Percentiles rank a stretch among this genome's conserved stretches.
Evolutionary conservation across 2,797 vertebrate genomes (phyloP).

Genomic region (Trichosurus vulpecula): DNA sequence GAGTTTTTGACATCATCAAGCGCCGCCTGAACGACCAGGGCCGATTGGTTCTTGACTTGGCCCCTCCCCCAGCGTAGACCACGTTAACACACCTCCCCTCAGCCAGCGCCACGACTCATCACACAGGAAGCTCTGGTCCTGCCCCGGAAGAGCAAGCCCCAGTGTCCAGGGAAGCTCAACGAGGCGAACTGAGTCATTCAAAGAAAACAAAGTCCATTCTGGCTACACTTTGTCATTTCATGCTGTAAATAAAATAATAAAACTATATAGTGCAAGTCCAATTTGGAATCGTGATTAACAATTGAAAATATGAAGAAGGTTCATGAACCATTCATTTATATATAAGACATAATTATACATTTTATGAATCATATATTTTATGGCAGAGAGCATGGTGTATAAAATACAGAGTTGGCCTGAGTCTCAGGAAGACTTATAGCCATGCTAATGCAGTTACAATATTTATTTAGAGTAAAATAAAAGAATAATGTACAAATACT

Average conservation of each 20-base stretch:
- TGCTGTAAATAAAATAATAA: background rate
- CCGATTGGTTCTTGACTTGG: too few species aligned
- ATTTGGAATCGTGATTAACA: background rate
- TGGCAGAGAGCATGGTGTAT: background rate
- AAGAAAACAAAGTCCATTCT: too few species aligned
- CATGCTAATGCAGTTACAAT: background rate
- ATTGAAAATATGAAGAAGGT: background rate
- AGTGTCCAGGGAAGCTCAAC: too few species aligned
- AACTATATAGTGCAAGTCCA: background rate
- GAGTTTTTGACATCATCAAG: too few species aligned
- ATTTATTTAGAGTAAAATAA: constrained; percentile 7
- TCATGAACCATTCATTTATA: background rate
- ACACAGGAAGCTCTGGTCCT: too few species aligned
- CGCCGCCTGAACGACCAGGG: too few species aligned
- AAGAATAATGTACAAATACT: background rate
- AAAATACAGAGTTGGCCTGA: background rate
- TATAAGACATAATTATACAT: background rate
- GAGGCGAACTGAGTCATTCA: too few species aligned
- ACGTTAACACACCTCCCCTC: too few species aligned
- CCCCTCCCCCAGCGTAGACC: too few species aligned
- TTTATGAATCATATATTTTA: background rate
- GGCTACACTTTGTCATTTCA: background rate
- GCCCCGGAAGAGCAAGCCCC: too few species aligned
- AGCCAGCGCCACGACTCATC: too few species aligned
- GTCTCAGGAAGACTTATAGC: background rate